Conservation (phyloP, 92 coral and sea anemone genomes). For the Epizoanthus scotinus region DNA sequence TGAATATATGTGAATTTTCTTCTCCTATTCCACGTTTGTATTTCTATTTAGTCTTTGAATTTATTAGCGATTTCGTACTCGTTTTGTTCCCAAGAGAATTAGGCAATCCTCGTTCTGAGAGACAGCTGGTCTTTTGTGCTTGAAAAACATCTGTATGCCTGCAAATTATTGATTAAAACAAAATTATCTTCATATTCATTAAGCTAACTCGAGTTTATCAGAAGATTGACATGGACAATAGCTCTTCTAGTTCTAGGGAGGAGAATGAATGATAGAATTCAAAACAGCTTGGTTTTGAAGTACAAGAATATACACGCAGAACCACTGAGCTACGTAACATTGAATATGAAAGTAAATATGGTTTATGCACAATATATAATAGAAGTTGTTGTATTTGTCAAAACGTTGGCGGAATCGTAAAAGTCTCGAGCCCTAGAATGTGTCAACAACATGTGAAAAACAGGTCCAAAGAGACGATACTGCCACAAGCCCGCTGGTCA, state of each 20-base stretch:
- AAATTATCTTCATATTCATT: slow-evolving; percentile 39
- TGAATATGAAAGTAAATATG: slow-evolving; percentile 20
- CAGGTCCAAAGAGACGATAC: neutral
- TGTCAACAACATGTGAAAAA: neutral
- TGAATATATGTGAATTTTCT: neutral
- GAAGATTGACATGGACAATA: slow-evolving; percentile 29
- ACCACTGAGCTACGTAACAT: neutral
- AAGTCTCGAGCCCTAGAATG: neutral
- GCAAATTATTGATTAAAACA: slow-evolving; percentile 28
- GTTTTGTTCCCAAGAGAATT: slow-evolving; percentile 33
- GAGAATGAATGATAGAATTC: slow-evolving; percentile 5
- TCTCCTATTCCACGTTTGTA: neutral
- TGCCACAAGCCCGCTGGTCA: neutral
- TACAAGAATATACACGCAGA: neutral
- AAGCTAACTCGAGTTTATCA: slow-evolving; percentile 39
- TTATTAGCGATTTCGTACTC: neutral
- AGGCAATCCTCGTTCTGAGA: neutral
- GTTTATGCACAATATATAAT: neutral
- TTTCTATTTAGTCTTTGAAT: neutral
- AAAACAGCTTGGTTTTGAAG: neutral
- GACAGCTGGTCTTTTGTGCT: slow-evolving; percentile 35
- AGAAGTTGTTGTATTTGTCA: neutral
- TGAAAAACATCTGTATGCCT: slow-evolving; percentile 38
- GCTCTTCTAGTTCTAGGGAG: slow-evolving; percentile 18
- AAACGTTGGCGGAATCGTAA: neutral